Evolutionary conservation across 1,140 invertebrate species (phyloP).

Genomic region (Telenomus remus): DNA sequence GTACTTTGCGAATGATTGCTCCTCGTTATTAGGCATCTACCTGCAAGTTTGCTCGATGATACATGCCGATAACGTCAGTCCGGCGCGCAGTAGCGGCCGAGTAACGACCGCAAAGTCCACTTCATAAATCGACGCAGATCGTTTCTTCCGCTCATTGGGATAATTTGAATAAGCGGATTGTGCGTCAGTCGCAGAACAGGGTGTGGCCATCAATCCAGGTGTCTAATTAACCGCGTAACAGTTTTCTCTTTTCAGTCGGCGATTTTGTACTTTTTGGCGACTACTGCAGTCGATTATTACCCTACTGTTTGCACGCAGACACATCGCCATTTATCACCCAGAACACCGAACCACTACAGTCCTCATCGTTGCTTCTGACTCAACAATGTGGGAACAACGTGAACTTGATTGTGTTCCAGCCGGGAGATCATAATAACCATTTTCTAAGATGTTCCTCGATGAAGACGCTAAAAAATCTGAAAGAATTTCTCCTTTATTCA

Average conservation of each 20-base stretch:
- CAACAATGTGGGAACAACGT: conserved; percentile 58
- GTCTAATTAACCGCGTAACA: conserved; percentile 48
- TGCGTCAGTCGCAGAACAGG: conserved; percentile 14
- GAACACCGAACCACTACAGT: conserved; percentile 50
- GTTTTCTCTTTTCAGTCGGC: conserved; percentile 17
- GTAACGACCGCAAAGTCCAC: conserved; percentile 44
- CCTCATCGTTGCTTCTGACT: conserved; percentile 39
- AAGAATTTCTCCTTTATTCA: too few relatives aligned
- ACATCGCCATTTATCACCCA: conserved; percentile 53
- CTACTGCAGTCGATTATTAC: conserved; percentile 23
- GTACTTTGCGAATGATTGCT: conserved; percentile 6
- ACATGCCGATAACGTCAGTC: conserved; percentile 42
- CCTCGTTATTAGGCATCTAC: conserved; percentile 29
- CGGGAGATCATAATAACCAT: conserved; percentile 15
- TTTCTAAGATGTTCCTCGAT: conserved; percentile 10
- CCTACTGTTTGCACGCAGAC: conserved; percentile 21
- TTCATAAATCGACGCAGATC: conserved; percentile 45
- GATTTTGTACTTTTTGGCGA: conserved; percentile 30
- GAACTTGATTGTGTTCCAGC: conserved; percentile 46
- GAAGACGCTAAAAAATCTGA: conserved; percentile 1
- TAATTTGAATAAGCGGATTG: conserved; percentile 55
- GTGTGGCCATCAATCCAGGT: conserved; percentile 32
- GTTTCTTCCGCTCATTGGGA: conserved; percentile 49
- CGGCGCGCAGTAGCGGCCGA: conserved; percentile 26
- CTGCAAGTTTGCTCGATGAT: conserved; percentile 23